Conservation (phyloP, 2,113 vertebrate species). For the Forbesichthys papilliferus region DNA sequence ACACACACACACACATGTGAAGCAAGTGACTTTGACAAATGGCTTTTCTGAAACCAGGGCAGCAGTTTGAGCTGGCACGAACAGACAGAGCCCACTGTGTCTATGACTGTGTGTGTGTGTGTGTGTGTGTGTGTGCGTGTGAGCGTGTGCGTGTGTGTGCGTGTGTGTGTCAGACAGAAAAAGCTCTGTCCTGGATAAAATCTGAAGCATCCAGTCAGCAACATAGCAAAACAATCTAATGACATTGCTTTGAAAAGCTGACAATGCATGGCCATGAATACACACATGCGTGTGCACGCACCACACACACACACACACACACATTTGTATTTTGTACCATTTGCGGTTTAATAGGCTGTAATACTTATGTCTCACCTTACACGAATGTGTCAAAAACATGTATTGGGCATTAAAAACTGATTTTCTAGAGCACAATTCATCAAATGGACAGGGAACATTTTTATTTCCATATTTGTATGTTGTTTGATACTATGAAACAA, state of each 20-base stretch:
- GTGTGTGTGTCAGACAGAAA: conserved; percentile 20
- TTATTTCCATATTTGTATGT: too few relatives aligned
- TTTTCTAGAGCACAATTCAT: too few relatives aligned
- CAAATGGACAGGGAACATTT: too few relatives aligned
- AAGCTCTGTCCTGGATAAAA: conserved; percentile 57
- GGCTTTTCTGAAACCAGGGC: conserved; percentile 48
- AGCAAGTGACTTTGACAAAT: conserved; percentile 62
- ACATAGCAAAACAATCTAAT: conserved; percentile 66
- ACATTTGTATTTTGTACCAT: background rate
- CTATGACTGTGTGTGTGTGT: conserved; percentile 32
- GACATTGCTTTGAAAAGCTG: conserved; percentile 49
- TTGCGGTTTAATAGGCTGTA: background rate
- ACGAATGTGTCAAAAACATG: too few relatives aligned
- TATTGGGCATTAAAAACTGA: too few relatives aligned
- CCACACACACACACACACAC: background rate
- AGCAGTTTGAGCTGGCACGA: conserved; percentile 41
- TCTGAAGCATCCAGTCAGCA: conserved; percentile 66
- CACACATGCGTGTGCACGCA: background rate
- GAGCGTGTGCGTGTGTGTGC: conserved; percentile 1
- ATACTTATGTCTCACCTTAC: background rate
- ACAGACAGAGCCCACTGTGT: conserved; percentile 42
- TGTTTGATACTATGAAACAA: too few relatives aligned
- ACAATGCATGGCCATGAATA: conserved; percentile 27
- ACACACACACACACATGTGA: conserved; percentile 16
- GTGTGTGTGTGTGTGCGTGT: conserved; percentile 3